phyloP scores from a whole-genome alignment of 2,113 vertebrate genomes.

The Sinocyclocheilus anshuiensis region DNA sequence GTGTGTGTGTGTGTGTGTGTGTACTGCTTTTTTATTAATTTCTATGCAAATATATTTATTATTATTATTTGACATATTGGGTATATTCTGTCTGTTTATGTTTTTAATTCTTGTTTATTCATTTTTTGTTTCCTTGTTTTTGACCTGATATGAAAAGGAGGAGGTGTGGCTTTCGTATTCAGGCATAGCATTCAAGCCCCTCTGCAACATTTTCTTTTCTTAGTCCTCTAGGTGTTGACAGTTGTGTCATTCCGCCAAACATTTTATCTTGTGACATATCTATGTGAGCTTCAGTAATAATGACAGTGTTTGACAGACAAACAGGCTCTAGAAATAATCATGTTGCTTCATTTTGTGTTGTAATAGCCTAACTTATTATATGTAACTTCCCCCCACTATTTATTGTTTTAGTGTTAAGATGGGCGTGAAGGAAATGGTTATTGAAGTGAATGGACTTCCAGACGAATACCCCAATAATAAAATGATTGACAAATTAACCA shows the following conservation, averaged over 20 bases:
- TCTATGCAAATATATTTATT: neutral
- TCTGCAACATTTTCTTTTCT: neutral
- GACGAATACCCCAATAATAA: conserved; percentile 8
- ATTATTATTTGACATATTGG: neutral
- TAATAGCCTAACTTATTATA: neutral
- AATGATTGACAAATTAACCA: conserved; percentile 59
- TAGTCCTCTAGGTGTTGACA: neutral
- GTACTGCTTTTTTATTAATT: neutral
- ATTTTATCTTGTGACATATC: neutral
- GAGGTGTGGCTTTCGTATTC: neutral
- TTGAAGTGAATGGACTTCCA: conserved; percentile 62
- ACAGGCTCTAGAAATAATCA: neutral
- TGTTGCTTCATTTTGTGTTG: neutral
- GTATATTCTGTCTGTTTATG: neutral
- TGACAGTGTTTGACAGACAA: neutral
- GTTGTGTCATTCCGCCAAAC: neutral
- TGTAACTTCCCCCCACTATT: neutral
- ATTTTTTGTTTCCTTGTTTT: neutral
- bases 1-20: no score
- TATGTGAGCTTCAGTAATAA: neutral
- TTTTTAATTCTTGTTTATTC: neutral
- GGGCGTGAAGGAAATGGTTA: conserved; percentile 23
- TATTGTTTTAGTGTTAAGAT: neutral
- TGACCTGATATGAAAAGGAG: neutral
- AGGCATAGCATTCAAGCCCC: neutral